Percentiles rank a stretch among this genome's conserved stretches.
Conservation (phyloP, 1,140 invertebrate species). For the Drosophila ercepeae region DNA sequence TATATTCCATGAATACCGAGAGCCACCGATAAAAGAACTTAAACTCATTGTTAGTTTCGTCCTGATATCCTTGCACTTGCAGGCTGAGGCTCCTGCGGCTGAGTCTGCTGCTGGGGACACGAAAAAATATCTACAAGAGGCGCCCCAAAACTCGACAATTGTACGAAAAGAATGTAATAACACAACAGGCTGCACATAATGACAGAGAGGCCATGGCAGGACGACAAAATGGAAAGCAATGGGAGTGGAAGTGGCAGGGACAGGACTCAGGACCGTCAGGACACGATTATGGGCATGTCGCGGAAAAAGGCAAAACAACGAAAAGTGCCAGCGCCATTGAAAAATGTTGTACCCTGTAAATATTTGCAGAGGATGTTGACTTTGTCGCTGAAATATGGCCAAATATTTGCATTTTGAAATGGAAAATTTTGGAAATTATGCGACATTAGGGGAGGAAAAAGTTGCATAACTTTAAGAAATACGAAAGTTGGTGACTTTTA, state of each 20-base stretch:
- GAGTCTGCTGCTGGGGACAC: conserved; percentile 59
- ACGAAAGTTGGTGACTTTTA: too few relatives aligned
- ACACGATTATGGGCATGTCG: conserved; percentile 52
- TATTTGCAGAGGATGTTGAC: neutral
- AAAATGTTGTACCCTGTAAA: conserved; percentile 3
- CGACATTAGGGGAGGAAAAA: too few relatives aligned
- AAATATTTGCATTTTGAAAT: neutral
- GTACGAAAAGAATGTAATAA: conserved; percentile 62
- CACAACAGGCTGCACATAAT: conserved; percentile 53
- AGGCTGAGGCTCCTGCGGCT: conserved; percentile 37
- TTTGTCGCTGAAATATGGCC: neutral
- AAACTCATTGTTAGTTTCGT: conserved; percentile 41
- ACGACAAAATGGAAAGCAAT: conserved; percentile 5
- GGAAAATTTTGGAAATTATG: neutral
- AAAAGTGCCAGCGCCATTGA: conserved; percentile 22
- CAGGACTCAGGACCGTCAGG: conserved; percentile 4
- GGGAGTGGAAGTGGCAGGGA: neutral
- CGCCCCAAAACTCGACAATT: conserved; percentile 55
- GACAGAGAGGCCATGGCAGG: conserved; percentile 24
- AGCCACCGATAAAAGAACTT: conserved; percentile 27
- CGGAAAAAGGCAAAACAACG: conserved; percentile 25
- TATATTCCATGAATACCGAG: neutral
- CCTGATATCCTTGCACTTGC: conserved; percentile 71
- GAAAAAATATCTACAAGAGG: conserved; percentile 45
- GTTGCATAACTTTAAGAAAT: too few relatives aligned